Base-by-base conservation (phyloP, 1,140 invertebrate species). In the Conus betulinus region DNA sequence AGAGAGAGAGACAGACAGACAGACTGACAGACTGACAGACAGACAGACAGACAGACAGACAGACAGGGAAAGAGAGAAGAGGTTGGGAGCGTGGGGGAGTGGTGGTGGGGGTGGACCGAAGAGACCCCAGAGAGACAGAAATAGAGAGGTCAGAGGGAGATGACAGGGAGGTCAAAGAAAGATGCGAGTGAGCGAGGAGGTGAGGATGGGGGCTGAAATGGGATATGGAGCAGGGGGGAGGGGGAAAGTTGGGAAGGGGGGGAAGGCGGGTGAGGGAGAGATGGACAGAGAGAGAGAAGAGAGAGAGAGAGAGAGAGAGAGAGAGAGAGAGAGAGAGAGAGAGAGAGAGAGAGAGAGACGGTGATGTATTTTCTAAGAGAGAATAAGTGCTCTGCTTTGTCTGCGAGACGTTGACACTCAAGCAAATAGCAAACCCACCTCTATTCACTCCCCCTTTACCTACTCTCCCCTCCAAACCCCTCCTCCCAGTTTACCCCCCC, bases 1-100 rank as follows among this genome's bases (percentile, higher is more conserved):
- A 53, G 81, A 83, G 52, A 60, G 52, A 83, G 23, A 84, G 55
- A 84, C 55, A 67, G 83, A 51, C 13, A 60, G 83, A 67, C 55
- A 84, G 55, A 20, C 11, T 55, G 17, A 55, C 4, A 25, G 52
- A 83, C 52, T 55, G 52, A 60, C 55, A 83, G 52, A 55, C 17
- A 53, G 52, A 83, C 52, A 83, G 52, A 83, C 55, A 60, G 1
- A 55, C 23, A 55, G 52, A 83, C 55, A 23, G 55, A 83, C 52
- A 60, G 17, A 27, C 5, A 83, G 23, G 23, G 20, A 5, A 74
- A 7, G 17, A 2, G n/a, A 25, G 39, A 39, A 39, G 39, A 39
- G 39, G 39, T 39, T 39, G 39, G 39, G 39, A 39, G 39, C 39
- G 39, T 39, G 39, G 3, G 3, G 39, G n/a, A n/a, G 39, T 39